Evolutionary conservation across 2,797 vertebrate genomes (phyloP).

Genomic region (Crenuchus spilurus): DNA sequence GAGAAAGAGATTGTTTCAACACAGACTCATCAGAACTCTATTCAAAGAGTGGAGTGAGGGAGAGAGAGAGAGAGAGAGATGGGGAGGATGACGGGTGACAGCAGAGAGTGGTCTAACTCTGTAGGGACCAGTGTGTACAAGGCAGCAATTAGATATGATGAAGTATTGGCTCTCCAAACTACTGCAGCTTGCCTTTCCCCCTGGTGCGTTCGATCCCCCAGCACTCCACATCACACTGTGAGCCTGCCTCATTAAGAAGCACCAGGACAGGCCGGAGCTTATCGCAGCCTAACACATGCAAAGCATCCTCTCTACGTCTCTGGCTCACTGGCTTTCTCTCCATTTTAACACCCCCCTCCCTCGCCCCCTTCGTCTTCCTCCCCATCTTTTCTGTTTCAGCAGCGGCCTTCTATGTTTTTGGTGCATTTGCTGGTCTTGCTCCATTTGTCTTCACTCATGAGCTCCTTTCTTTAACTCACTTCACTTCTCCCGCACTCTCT

Average conservation of each 20-base stretch:
- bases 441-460: conserved; percentile 16
- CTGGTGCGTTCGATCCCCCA: conserved; percentile 62
- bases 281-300: conserved; percentile 87
- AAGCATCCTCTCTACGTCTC: conserved; percentile 65
- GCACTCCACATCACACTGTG: conserved; percentile 63
- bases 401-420: conserved; percentile 1
- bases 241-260: conserved; percentile 81
- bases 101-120: conserved; percentile 61
- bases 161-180: conserved; percentile 66
- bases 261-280: conserved; percentile 82
- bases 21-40: conserved; percentile 29
- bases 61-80: conserved; percentile 11
- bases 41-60: conserved; percentile 16
- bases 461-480: conserved; percentile 45
- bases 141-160: conserved; percentile 80
- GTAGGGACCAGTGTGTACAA: conserved; percentile 72
- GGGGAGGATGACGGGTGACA: conserved; percentile 54
- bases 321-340: conserved; percentile 27
- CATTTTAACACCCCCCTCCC: neutral
- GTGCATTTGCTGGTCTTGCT: conserved; percentile 6
- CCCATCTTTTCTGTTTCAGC: conserved; percentile 19
- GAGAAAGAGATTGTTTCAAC: conserved; percentile 42
- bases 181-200: conserved; percentile 70
- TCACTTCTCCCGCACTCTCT: conserved; percentile 1
- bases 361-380: neutral